Evolutionary conservation across 1,140 invertebrate species (phyloP).

Genomic region (Drosophila willistoni): DNA sequence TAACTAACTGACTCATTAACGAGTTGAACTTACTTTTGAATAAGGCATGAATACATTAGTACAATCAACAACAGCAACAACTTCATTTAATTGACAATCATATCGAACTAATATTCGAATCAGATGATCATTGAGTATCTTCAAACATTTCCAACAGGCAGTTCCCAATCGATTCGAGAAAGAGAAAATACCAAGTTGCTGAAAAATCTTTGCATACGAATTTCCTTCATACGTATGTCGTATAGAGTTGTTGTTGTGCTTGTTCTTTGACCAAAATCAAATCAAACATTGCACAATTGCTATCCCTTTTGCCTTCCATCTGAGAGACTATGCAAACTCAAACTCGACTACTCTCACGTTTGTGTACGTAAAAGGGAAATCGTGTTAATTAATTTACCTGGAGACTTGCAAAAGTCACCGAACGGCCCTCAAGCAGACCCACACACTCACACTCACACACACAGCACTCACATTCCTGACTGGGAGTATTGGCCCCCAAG

Average conservation of each 20-base stretch:
- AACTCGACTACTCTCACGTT: conserved; percentile 8
- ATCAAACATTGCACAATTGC: conserved; percentile 26
- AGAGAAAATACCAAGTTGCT: too few species aligned
- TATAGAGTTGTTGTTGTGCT: too few species aligned
- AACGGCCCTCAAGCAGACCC: neutral
- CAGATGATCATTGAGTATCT: too few species aligned
- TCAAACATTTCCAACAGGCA: too few species aligned
- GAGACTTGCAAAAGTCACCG: conserved; percentile 2
- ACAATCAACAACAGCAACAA: neutral
- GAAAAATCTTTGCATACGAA: too few species aligned
- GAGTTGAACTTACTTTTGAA: conserved; percentile 2
- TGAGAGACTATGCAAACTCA: neutral
- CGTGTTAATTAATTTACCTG: conserved; percentile 70
- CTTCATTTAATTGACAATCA: neutral
- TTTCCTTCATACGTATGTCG: too few species aligned
- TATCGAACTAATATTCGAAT: conserved; percentile 15
- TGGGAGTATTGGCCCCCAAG: neutral
- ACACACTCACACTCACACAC: neutral
- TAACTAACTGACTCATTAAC: neutral
- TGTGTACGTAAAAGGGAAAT: conserved; percentile 47
- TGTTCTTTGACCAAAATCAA: too few species aligned
- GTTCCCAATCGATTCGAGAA: too few species aligned
- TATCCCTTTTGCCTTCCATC: neutral
- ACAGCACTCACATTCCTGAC: neutral
- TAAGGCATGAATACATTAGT: neutral